phyloP scores from a whole-genome alignment of 92 coral and sea anemone genomes.

The Zoanthus solanderi region DNA sequence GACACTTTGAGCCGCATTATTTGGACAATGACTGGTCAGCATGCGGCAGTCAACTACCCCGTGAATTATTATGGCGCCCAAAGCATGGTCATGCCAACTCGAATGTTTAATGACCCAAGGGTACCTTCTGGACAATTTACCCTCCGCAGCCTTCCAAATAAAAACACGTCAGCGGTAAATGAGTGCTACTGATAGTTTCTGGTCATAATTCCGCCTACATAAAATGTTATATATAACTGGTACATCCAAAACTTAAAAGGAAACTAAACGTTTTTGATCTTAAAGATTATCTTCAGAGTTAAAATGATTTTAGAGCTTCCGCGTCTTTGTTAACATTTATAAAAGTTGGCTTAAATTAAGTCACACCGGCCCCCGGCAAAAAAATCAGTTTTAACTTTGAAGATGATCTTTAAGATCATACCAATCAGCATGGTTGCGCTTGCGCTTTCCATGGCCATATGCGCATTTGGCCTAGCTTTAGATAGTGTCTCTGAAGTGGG shows the following conservation, averaged over 20 bases:
- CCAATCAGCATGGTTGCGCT: too few species aligned
- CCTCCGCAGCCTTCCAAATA: constrained; percentile 69
- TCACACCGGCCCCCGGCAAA: too few species aligned
- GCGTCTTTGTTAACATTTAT: too few species aligned
- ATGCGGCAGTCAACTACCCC: constrained; percentile 81
- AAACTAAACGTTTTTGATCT: neutral
- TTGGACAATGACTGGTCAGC: constrained; percentile 78
- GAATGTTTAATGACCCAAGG: constrained; percentile 76
- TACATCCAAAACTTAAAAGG: neutral
- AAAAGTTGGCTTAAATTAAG: too few species aligned
- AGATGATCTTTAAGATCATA: too few species aligned
- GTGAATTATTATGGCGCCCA: constrained; percentile 78
- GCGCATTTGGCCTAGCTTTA: too few species aligned
- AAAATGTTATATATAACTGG: neutral
- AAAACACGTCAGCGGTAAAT: constrained; percentile 76
- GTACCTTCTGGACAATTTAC: constrained; percentile 70
- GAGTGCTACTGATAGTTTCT: too few species aligned
- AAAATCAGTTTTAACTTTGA: too few species aligned
- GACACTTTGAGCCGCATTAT: constrained; percentile 75
- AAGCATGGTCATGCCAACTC: constrained; percentile 88
- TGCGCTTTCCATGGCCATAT: too few species aligned
- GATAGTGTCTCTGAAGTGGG: too few species aligned
- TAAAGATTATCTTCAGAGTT: too few species aligned
- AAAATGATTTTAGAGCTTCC: too few species aligned
- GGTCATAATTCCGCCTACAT: neutral